A percentile compares a stretch with the other conserved stretches of the same genome.
phyloP scores from a whole-genome alignment of 1,140 invertebrate species.

The Drosophila mauritiana region DNA sequence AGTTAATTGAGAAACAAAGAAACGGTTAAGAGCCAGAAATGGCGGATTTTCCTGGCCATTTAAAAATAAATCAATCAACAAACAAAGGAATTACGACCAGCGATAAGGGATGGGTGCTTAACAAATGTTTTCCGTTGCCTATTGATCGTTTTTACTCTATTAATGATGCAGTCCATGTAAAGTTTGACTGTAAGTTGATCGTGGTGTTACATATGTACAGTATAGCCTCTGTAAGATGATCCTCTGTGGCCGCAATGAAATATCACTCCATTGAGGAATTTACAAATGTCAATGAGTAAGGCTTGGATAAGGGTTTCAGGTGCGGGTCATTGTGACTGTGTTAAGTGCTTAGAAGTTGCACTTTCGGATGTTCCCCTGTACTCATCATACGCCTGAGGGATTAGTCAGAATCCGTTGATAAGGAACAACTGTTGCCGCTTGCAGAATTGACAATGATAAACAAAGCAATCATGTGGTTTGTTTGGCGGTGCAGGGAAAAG shows the following conservation, averaged over 20 bases:
- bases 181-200: slow-evolving; percentile 6
- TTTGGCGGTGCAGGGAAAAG: slow-evolving; percentile 5
- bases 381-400: slow-evolving; percentile 3
- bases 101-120: slow-evolving; percentile 25
- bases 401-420: slow-evolving; percentile 28
- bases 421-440: slow-evolving; percentile 16
- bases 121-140: slow-evolving; percentile 15
- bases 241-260: too few relatives aligned
- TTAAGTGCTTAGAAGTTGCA: background rate
- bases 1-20: slow-evolving; percentile 55
- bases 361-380: background rate
- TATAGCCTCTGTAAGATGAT: too few relatives aligned
- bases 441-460: slow-evolving; percentile 19
- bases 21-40: slow-evolving; percentile 42
- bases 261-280: too few relatives aligned
- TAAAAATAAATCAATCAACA: slow-evolving; percentile 57
- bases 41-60: slow-evolving; percentile 36
- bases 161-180: slow-evolving; percentile 3
- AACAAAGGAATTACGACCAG: slow-evolving; percentile 58
- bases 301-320: background rate
- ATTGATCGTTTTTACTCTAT: slow-evolving; percentile 3
- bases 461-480: slow-evolving; percentile 2
- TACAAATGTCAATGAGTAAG: too few relatives aligned
- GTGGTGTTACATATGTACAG: background rate
- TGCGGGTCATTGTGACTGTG: background rate